Base-by-base conservation (phyloP, 2,797 vertebrate genomes). In the Neosalanx taihuensis region DNA sequence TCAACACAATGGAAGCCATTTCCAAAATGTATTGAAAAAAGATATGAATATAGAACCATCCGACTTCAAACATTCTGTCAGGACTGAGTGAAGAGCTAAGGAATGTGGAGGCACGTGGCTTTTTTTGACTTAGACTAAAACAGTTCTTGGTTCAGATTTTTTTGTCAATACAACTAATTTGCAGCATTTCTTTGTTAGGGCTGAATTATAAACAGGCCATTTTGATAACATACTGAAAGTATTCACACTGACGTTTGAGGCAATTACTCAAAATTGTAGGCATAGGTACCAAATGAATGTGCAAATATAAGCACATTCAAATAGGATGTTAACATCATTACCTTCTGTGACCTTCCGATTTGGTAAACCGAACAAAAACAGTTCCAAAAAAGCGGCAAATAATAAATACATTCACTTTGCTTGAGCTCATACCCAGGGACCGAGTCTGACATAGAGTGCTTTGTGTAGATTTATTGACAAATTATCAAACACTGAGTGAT, bases 391-490 rank as follows among this genome's bases (percentile, higher is more conserved):
- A 75, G 76, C 79, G 86, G 75, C 79, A 73, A 75, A 80, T 80
- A 90, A 90, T 90, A 89, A 92, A 92, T 88, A 91, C 84, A 91
- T 90, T 89, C 75, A 87, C 78, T 82, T 74, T 59, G 75, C 81
- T 84, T 49, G 69, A 82, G 83, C 84, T 78, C 71, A 88, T 78
- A 84, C 72, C 80, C 79, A 80, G 79, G 76, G 83, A 90, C 85
- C 88, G 91, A 86, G 86, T 85, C 89, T 87, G 83, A 87, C 84
- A 89, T 67, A 4, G 58, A 69, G 85, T 86, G 82, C 84, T 89
- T 89, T 86, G 83, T 37, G 69, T 77, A 89, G 85, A 93, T 92
- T 90, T 92, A 92, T 92, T 90, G 89, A 91, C 87, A 87, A 88
- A 91, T 89, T 84, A 90, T 90, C 86, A 91, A 89, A 88, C 65